Evolutionary conservation across 23 tunicate genomes (phyloP).

Genomic region (Diplosoma virens): DNA sequence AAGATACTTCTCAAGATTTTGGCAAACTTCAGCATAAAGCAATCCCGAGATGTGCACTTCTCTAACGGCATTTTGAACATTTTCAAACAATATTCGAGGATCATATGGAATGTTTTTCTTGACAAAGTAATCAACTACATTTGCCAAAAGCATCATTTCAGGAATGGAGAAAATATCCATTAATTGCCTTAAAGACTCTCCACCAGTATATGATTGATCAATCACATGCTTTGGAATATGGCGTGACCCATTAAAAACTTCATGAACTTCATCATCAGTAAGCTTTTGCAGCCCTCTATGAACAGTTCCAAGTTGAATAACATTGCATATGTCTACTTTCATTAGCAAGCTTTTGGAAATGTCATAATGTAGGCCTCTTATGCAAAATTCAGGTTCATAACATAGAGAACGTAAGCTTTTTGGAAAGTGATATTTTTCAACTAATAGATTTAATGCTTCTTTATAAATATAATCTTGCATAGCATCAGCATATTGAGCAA

Average conservation of each 20-base stretch:
- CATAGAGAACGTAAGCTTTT: slow-evolving; percentile 22
- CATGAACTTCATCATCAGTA: slow-evolving; percentile 36
- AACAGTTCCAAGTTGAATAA: slow-evolving; percentile 81
- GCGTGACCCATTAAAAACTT: slow-evolving; percentile 40
- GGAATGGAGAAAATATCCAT: slow-evolving; percentile 92
- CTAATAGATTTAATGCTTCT: slow-evolving; percentile 50
- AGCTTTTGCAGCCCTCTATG: slow-evolving; percentile 49
- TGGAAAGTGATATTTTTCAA: slow-evolving; percentile 73
- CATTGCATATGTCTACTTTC: slow-evolving; percentile 87
- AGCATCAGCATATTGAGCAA: slow-evolving; percentile 85
- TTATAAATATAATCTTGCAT: slow-evolving; percentile 94
- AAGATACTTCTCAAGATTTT: slow-evolving; percentile 58
- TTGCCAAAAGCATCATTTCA: slow-evolving; percentile 91
- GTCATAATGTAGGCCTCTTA: slow-evolving; percentile 94
- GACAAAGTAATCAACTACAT: slow-evolving; percentile 72
- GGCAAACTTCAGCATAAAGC: slow-evolving; percentile 52
- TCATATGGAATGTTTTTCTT: slow-evolving; percentile 55
- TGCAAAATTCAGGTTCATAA: slow-evolving; percentile 79
- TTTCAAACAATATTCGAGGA: slow-evolving; percentile 69
- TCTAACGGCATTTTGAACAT: slow-evolving; percentile 63
- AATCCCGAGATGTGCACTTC: slow-evolving; percentile 64
- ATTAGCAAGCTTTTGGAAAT: slow-evolving; percentile 73
- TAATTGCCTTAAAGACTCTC: slow-evolving; percentile 64
- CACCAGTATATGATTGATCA: slow-evolving; percentile 72
- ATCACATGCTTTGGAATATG: slow-evolving; percentile 78